Percentiles rank a stretch among this genome's conserved stretches.
These are phyloP conservation scores for Tauraco erythrolophus DNA, from an alignment of 2,113 vertebrate species.

Conservation along the genomic window DNA sequence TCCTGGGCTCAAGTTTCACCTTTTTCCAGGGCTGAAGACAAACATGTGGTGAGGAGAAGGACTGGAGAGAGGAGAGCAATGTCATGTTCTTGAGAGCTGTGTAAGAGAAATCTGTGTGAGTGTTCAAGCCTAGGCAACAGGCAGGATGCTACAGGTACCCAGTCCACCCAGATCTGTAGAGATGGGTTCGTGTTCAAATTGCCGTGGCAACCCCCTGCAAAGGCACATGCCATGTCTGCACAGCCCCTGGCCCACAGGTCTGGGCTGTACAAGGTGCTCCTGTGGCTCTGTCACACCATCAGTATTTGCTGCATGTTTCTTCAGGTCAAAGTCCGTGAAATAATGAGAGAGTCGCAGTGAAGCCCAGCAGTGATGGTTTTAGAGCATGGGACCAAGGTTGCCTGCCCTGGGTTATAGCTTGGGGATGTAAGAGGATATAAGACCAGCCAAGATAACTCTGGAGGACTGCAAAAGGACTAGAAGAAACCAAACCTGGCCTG, in stretches of 20 bases:
- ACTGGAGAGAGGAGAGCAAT: neutral
- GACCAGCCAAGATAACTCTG: neutral
- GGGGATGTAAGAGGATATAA: neutral
- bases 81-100: neutral
- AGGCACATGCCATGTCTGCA: neutral
- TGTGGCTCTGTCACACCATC: neutral
- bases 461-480: neutral
- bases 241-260: neutral
- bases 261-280: neutral
- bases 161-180: neutral
- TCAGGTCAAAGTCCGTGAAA: neutral
- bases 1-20: neutral
- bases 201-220: neutral
- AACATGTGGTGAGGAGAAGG: neutral
- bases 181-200: neutral
- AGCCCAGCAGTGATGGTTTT: neutral
- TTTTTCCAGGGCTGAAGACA: neutral
- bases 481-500: neutral
- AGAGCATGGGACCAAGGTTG: neutral
- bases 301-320: neutral
- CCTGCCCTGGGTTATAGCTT: neutral
- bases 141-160: neutral
- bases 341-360: accelerated
- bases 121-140: neutral
- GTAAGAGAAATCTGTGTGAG: neutral